Conservation (phyloP, 2,888 invertebrate genomes). For the Drosophila siamana region DNA sequence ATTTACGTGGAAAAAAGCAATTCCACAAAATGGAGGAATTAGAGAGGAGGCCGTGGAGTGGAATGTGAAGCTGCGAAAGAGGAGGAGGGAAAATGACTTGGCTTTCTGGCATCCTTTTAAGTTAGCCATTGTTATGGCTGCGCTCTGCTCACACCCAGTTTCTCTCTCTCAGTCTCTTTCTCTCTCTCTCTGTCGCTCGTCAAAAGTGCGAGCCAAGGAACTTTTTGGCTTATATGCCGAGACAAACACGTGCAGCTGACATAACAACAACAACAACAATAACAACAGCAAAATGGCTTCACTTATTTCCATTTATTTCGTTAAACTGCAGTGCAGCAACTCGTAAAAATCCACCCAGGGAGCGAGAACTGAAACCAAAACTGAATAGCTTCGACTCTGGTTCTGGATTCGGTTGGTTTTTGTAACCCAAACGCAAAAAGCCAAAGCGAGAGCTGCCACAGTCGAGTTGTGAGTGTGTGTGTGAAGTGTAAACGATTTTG, state of each 20-base stretch:
- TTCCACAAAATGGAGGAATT: conserved; percentile 32
- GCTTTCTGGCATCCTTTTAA: conserved; percentile 30
- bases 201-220: conserved; percentile 27
- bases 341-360: conserved; percentile 43
- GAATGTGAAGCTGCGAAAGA: not conserved
- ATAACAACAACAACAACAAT: not conserved
- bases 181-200: conserved; percentile 10
- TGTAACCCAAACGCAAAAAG: conserved; percentile 10
- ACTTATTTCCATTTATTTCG: conserved; percentile 19
- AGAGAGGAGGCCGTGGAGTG: not conserved
- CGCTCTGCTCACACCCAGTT: not conserved
- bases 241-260: conserved; percentile 29
- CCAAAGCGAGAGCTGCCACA: conserved; percentile 38
- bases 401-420: conserved; percentile 41
- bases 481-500: conserved; percentile 67
- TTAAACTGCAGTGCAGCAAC: conserved; percentile 46
- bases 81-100: conserved; percentile 11
- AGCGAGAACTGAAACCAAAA: conserved; percentile 28
- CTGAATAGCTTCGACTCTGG: conserved; percentile 9
- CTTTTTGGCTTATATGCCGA: conserved; percentile 30
- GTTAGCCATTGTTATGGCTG: conserved; percentile 24
- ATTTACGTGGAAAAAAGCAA: conserved; percentile 58
- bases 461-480: conserved; percentile 30
- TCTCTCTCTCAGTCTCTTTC: too few relatives aligned
- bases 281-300: conserved; percentile 28